These are phyloP conservation scores for Lytechinus variegatus DNA, from an alignment of 35 echinoderm and acorn worm genomes.

Conservation along the genomic window DNA sequence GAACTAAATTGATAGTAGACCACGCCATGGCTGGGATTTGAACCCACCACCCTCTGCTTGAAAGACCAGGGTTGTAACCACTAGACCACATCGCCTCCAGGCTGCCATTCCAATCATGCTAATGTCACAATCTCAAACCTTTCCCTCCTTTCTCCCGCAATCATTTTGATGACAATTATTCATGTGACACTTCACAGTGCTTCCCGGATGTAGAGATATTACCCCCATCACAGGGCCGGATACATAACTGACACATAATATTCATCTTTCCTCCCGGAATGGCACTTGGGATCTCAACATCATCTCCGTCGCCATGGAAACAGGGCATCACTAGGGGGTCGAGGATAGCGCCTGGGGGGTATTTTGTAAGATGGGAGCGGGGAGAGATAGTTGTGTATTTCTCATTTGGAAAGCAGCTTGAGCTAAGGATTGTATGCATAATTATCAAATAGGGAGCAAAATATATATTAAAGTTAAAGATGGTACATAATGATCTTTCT, in stretches of 20 bases:
- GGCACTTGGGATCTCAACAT: not conserved
- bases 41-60: no score
- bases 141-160: not conserved
- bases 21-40: no score
- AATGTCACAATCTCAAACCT: not conserved
- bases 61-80: no score
- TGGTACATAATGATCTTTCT: no score
- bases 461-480: no score
- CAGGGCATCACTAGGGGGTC: not conserved
- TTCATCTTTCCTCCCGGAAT: not conserved
- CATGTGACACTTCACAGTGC: not conserved
- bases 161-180: not conserved
- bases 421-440: not conserved
- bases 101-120: no score
- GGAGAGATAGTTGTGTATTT: not conserved
- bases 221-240: not conserved
- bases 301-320: not conserved
- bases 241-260: not conserved
- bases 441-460: not conserved
- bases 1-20: no score
- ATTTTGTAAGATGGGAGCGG: not conserved
- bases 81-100: no score
- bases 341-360: not conserved
- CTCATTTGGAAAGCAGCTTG: not conserved
- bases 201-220: not conserved